phyloP scores from a whole-genome alignment of 2,888 invertebrate genomes.

The Tenthredo distinguenda region DNA sequence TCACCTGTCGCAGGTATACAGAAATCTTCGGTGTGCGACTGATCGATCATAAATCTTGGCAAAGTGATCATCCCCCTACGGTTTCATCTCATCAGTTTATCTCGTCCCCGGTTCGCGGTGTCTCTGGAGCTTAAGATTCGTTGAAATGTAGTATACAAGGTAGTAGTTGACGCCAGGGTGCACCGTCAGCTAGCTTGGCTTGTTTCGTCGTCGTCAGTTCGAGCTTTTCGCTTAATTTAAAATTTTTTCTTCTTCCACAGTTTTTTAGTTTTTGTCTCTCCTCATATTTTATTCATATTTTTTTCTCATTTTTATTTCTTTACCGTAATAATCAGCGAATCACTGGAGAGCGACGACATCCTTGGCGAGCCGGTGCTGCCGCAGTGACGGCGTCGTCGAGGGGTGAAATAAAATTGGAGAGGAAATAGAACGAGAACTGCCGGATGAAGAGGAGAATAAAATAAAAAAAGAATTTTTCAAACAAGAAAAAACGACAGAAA shows the following conservation, averaged over 20 bases:
- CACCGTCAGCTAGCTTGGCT: constrained; percentile 52
- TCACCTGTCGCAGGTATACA: neutral
- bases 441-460: constrained; percentile 57
- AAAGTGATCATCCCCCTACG: neutral
- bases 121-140: constrained; percentile 29
- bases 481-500: neutral
- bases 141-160: neutral
- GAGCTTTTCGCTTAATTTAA: neutral
- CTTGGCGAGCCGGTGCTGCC: constrained; percentile 31
- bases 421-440: constrained; percentile 52
- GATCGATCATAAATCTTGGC: constrained; percentile 29
- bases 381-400: constrained; percentile 5
- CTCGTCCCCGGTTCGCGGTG: neutral
- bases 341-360: constrained; percentile 63
- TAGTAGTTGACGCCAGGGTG: constrained; percentile 16
- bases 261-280: neutral
- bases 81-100: constrained; percentile 11
- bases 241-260: constrained; percentile 10
- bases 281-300: neutral
- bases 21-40: neutral
- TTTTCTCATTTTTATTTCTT: neutral
- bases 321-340: constrained; percentile 72
- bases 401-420: constrained; percentile 54
- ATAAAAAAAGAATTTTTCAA: neutral
- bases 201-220: constrained; percentile 71